Evolutionary conservation across 2,888 invertebrate species (phyloP), one percentile per base, ranked within the genome.

Genomic region (Zeuzera pyrina): DNA sequence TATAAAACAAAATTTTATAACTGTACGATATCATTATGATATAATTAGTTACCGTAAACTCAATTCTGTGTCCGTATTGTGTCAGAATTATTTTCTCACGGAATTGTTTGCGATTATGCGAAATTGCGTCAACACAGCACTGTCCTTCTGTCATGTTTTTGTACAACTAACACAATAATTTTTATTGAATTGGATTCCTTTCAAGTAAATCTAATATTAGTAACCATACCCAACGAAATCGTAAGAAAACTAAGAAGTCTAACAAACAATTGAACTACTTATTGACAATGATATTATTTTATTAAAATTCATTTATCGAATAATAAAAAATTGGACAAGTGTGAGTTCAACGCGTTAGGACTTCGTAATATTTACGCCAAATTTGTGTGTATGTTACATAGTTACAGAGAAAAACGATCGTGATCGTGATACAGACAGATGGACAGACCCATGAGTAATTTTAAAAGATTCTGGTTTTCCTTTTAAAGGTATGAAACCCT

Each of bases 41-140:
- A 61, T 52, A 57, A 72, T 72, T 72, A 66, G 52, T 51, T 66
- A 74, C 73, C 71, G 72, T 73, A 69, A 63, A 60, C 57, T 67
- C 64, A 59, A 71, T 73, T 65, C 59, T 52, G 51, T 57, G 53
- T 63, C 59, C 59, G 62, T 70, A 73, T 69, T 74, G 72, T 60
- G 52, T 27, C 44, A 35, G 49, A 49, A 60, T n/a, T n/a, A n/a
- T 73, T 72, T 71, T 60, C 64, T 68, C 65, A 70, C 54, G 70
- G n/a, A 69, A 73, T 66, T 69, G 64, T 62, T 58, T 46, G 54
- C 57, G 50, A 69, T 72, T 72, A 69, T 63, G 64, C 52, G 56
- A 64, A 72, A 72, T 67, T 58, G 57, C 62, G 49, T 54, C 52
- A 25, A 7, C 25, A 25, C 8, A 8, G 13, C 12, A 25, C 12